Evolutionary conservation across 2,888 invertebrate genomes (phyloP).

Genomic region (Thera obeliscata): DNA sequence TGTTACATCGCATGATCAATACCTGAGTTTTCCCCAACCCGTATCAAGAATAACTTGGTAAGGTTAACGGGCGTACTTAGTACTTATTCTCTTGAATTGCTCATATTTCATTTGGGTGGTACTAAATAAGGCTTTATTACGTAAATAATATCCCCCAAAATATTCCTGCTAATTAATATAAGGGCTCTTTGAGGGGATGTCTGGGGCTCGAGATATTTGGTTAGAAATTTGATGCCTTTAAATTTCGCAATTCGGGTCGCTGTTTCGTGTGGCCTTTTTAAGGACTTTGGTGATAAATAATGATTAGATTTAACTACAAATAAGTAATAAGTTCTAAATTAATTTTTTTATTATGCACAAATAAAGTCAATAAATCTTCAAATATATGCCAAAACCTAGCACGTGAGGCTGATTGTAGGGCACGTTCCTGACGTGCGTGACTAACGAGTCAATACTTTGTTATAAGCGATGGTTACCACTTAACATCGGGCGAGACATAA

Average conservation of each 20-base stretch:
- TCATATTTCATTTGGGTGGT: conserved; percentile 79
- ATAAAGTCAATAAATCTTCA: too few relatives aligned
- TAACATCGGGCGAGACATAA: too few relatives aligned
- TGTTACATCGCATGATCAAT: background rate
- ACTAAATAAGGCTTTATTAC: conserved; percentile 82
- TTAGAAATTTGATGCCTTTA: conserved; percentile 34
- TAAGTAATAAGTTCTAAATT: too few relatives aligned
- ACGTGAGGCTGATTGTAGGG: too few relatives aligned
- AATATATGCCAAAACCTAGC: too few relatives aligned
- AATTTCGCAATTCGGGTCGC: conserved; percentile 26
- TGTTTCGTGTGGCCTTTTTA: conserved; percentile 3
- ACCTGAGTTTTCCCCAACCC: conserved; percentile 18
- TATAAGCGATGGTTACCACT: too few relatives aligned
- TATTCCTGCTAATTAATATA: conserved; percentile 82
- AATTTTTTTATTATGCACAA: too few relatives aligned
- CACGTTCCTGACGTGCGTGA: too few relatives aligned
- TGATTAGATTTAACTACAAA: background rate
- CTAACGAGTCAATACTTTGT: too few relatives aligned
- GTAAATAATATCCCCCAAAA: conserved; percentile 81
- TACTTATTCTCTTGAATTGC: conserved; percentile 75
- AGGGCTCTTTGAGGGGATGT: conserved; percentile 66
- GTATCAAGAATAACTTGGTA: conserved; percentile 44
- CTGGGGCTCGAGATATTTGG: conserved; percentile 37
- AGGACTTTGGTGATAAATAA: conserved; percentile 1
- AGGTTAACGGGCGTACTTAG: conserved; percentile 62